Percentiles rank a stretch among this genome's conserved stretches.
phyloP scores from a whole-genome alignment of 2,888 invertebrate species.

The Agrotis segetum region DNA sequence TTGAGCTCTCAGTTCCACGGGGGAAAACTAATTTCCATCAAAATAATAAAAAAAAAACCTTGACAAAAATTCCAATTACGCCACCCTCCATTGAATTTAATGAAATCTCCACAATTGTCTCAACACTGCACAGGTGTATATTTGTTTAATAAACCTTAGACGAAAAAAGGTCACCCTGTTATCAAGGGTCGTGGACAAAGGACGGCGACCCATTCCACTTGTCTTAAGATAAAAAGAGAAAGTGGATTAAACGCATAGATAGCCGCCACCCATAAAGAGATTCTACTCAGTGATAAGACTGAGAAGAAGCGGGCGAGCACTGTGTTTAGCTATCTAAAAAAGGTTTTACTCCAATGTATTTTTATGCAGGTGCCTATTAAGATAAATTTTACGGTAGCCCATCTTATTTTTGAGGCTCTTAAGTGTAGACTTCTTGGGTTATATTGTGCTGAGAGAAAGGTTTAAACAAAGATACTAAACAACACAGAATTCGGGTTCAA shows the following conservation, averaged over 20 bases:
- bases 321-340: conserved; percentile 69
- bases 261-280: conserved; percentile 73
- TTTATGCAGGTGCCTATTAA: conserved; percentile 73
- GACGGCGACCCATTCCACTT: conserved; percentile 80
- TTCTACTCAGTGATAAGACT: conserved; percentile 64
- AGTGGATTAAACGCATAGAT: conserved; percentile 89
- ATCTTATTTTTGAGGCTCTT: conserved; percentile 63
- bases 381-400: conserved; percentile 70
- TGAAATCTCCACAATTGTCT: conserved; percentile 78
- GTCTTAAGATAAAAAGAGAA: conserved; percentile 85
- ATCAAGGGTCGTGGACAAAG: conserved; percentile 83
- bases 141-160: conserved; percentile 82
- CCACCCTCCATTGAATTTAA: conserved; percentile 79
- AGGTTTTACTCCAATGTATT: conserved; percentile 71
- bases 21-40: conserved; percentile 66
- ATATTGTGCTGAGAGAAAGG: conserved; percentile 48
- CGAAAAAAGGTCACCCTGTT: conserved; percentile 80
- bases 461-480: conserved; percentile 40
- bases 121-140: conserved; percentile 84
- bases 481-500: conserved; percentile 17
- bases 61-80: conserved; percentile 76
- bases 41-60: conserved; percentile 58
- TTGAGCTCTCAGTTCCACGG: conserved; percentile 44
- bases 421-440: conserved; percentile 52
- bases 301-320: conserved; percentile 64